Conservation (phyloP, 2,113 vertebrate genomes). For the Leucopsar rothschildi region DNA sequence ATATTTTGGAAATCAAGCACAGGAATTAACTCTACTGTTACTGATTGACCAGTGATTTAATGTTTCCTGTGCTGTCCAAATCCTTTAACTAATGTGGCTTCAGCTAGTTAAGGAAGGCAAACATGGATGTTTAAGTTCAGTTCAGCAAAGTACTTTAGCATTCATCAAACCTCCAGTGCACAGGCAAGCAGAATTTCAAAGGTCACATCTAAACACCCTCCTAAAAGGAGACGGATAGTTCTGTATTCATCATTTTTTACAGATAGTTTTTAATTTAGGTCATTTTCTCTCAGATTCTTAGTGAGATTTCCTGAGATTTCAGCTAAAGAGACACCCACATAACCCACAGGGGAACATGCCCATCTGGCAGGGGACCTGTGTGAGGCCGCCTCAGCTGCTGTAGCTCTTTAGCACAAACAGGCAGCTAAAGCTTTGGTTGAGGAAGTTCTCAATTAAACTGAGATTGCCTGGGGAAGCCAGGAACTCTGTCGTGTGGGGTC, state of each 20-base stretch:
- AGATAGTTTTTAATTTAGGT: background rate
- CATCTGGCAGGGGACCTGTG: background rate
- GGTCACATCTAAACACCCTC: background rate
- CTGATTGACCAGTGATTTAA: background rate
- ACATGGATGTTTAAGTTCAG: background rate
- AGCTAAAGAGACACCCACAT: background rate
- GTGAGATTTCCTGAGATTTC: background rate
- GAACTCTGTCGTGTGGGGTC: background rate
- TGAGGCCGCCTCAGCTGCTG: background rate
- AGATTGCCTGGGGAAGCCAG: background rate
- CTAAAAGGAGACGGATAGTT: background rate
- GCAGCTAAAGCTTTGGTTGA: background rate
- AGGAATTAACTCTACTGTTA: background rate
- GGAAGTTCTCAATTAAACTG: background rate
- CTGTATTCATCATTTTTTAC: background rate
- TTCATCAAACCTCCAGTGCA: background rate
- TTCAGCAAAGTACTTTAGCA: background rate
- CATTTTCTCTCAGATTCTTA: background rate
- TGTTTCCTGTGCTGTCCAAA: constrained; percentile 6
- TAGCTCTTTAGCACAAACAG: background rate
- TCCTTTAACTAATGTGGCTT: background rate
- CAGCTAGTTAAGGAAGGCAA: background rate
- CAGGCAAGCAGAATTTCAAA: background rate
- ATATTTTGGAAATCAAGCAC: background rate
- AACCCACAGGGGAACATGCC: background rate